phyloP scores from a whole-genome alignment of 2,113 vertebrate genomes.

The Okapia johnstoni region DNA sequence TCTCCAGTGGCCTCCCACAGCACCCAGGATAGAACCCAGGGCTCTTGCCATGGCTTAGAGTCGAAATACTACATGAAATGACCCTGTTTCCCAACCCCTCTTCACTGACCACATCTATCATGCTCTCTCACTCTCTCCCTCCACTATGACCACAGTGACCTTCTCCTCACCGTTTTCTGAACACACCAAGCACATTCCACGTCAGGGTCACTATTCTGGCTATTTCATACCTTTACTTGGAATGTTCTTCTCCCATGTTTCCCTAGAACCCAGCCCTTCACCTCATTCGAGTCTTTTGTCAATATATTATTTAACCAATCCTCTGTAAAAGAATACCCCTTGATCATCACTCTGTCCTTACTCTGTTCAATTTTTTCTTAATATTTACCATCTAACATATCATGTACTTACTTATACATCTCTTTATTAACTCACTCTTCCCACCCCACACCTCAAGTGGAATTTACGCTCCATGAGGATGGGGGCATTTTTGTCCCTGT shows the following conservation, averaged over 20 bases:
- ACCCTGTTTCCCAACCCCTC: neutral
- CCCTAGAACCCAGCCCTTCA: neutral
- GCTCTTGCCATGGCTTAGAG: neutral
- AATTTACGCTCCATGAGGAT: neutral
- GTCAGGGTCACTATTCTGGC: neutral
- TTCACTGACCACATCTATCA: neutral
- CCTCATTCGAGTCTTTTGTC: neutral
- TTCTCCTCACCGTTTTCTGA: neutral
- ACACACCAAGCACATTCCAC: too few species aligned
- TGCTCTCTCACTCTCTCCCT: neutral
- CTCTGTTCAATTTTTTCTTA: neutral
- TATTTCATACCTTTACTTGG: neutral
- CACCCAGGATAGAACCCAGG: neutral
- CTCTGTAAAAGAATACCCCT: neutral
- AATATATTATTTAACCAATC: neutral
- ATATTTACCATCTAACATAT: neutral
- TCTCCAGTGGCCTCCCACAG: neutral
- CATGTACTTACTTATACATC: neutral
- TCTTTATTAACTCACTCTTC: neutral
- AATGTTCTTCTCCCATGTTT: neutral
- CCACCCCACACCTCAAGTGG: neutral
- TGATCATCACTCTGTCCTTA: neutral
- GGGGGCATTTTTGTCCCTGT: neutral
- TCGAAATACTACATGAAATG: neutral
- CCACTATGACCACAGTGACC: neutral